These are phyloP conservation scores for Leucozona laternaria DNA, from an alignment of 2,888 invertebrate genomes.

Conservation along the genomic window DNA sequence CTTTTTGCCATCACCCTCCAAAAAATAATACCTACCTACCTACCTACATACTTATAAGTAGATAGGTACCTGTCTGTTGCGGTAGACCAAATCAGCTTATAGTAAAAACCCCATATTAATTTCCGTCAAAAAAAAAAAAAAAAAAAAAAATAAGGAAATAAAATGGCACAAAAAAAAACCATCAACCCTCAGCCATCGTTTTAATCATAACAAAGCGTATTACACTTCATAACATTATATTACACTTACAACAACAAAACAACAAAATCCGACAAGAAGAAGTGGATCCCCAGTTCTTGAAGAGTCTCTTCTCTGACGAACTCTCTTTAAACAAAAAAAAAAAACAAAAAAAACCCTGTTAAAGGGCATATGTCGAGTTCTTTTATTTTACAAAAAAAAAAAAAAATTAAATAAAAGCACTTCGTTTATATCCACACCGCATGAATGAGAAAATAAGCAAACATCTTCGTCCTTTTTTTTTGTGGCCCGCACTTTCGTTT, in stretches of 20 bases:
- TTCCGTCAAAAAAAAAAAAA: neutral
- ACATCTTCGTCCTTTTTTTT: neutral
- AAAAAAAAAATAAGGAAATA: neutral
- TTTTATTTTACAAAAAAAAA: slow-evolving; percentile 12
- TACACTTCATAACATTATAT: slow-evolving; percentile 71
- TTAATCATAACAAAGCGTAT: slow-evolving; percentile 70
- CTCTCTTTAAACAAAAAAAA: neutral
- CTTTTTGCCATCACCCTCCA: neutral
- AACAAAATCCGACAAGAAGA: slow-evolving; percentile 22
- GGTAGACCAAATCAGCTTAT: slow-evolving; percentile 50
- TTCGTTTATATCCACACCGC: slow-evolving; percentile 1
- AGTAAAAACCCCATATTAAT: slow-evolving; percentile 47
- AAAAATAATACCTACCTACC: too few species aligned
- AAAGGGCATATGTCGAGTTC: slow-evolving; percentile 59
- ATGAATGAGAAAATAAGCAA: slow-evolving; percentile 32
- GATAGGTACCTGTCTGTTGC: neutral
- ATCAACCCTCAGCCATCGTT: slow-evolving; percentile 48
- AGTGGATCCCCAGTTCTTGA: slow-evolving; percentile 42
- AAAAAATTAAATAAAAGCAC: slow-evolving; percentile 1
- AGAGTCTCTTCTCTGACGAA: slow-evolving; percentile 19
- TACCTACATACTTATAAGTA: too few species aligned
- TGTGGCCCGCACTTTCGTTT: neutral
- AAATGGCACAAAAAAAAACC: slow-evolving; percentile 14
- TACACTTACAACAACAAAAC: slow-evolving; percentile 56
- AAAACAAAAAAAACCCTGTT: slow-evolving; percentile 5